Evolutionary conservation across 2,113 vertebrate species (phyloP), one percentile per base, ranked within the genome.

Genomic region (Perccottus glenii): DNA sequence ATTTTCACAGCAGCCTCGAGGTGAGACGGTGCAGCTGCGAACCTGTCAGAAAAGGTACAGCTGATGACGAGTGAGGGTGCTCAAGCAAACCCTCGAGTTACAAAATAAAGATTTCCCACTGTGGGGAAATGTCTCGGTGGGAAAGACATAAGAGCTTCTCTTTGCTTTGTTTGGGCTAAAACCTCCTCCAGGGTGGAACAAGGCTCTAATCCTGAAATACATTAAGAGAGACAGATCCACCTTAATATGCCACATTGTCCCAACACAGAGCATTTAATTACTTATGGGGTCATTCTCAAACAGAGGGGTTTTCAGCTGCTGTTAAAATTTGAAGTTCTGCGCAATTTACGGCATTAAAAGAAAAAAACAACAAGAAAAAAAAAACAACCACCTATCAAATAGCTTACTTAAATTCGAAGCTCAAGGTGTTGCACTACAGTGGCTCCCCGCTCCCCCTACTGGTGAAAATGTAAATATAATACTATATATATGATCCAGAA

Each of bases 81-180:
- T 81, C 75, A 64, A 55, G 50, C 78, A 64, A 84, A 76, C 56
- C 70, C 59, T 67, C 43, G 33, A 48, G 69, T 78, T 69, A 77
- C 52, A 85, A 82, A 87, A 82, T 70, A 85, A 80, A 85, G 74
- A 70, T 80, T 74, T 84, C 81, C 78, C 64, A 63, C 64, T 63
- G 68, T 72, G 57, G 67, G 44, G 74, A 62, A 76, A 73, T 62
- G 66, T 78, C 68, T 81, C 47, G 40, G 73, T 68, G 73, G 75
- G 58, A 77, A 75, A 77, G 70, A 77, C 67, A 73, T 76, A 70
- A 84, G 77, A 70, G 63, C 71, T 55, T 55, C 14, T 55, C 14
- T 55, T 36, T 36, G 52, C 52, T 11, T 55, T 55, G 36, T 55
- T 36, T 40, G 38, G 52, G 52, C 33, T n/a, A 36, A 12, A 14